Evolutionary conservation across 2,888 invertebrate genomes (phyloP).

Genomic region (Alloplasta piceator): DNA sequence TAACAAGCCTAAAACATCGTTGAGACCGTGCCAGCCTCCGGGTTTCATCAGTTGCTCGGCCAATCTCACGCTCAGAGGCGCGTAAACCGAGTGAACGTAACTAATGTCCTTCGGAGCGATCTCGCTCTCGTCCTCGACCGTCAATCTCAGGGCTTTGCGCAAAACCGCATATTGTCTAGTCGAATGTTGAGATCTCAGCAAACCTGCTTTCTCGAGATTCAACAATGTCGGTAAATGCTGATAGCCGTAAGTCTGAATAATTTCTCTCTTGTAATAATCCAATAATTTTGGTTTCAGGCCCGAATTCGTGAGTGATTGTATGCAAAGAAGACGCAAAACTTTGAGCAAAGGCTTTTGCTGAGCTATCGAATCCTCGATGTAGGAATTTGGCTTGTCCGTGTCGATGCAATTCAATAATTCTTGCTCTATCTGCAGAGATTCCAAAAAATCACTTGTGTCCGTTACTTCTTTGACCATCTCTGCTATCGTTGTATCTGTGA

Average conservation of each 20-base stretch:
- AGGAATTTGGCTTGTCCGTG: slow-evolving; percentile 93
- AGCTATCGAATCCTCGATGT: slow-evolving; percentile 96
- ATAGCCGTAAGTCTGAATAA: slow-evolving; percentile 94
- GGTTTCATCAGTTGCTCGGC: slow-evolving; percentile 91
- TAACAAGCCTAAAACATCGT: slow-evolving; percentile 92
- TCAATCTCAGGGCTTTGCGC: slow-evolving; percentile 92
- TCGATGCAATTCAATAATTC: slow-evolving; percentile 96
- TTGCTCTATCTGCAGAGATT: slow-evolving; percentile 93
- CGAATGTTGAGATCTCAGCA: slow-evolving; percentile 90
- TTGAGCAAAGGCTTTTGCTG: slow-evolving; percentile 92
- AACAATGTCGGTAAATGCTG: slow-evolving; percentile 92
- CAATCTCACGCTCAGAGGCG: slow-evolving; percentile 95
- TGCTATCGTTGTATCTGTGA: slow-evolving; percentile 94
- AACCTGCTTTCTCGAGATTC: slow-evolving; percentile 94
- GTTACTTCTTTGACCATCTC: slow-evolving; percentile 95
- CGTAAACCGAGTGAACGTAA: slow-evolving; percentile 96
- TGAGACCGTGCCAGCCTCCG: slow-evolving; percentile 91
- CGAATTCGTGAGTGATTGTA: slow-evolving; percentile 96
- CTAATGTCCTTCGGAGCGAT: slow-evolving; percentile 93
- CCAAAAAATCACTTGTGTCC: slow-evolving; percentile 90
- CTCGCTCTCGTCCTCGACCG: slow-evolving; percentile 95
- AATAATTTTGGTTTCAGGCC: slow-evolving; percentile 95
- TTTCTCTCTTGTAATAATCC: slow-evolving; percentile 89
- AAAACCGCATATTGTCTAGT: slow-evolving; percentile 90
- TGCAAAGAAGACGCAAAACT: slow-evolving; percentile 94